A percentile compares a stretch with the other conserved stretches of the same genome.
phyloP scores from a whole-genome alignment of 1,140 invertebrate genomes.

The Nymphalis io region DNA sequence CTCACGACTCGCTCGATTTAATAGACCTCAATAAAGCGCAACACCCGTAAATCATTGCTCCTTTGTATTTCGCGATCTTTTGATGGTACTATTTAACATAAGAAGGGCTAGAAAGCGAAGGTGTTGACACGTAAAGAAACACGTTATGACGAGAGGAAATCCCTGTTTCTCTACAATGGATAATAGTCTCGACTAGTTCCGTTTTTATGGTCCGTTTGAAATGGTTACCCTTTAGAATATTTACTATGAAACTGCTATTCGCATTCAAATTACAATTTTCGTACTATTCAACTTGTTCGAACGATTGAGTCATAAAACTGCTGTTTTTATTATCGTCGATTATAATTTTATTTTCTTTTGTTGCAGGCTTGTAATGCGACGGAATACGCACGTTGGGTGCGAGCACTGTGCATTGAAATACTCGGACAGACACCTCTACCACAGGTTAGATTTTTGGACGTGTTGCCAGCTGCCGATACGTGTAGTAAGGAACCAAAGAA shows the following conservation, averaged over 20 bases:
- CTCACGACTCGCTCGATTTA: constrained; percentile 72
- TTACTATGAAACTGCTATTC: constrained; percentile 38
- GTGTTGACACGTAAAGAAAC: constrained; percentile 75
- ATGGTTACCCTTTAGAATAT: constrained; percentile 32
- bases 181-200: constrained; percentile 44
- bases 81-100: constrained; percentile 70
- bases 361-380: constrained; percentile 76
- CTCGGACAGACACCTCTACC: constrained; percentile 73
- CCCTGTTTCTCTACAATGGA: constrained; percentile 34
- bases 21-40: constrained; percentile 70
- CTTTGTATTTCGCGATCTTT: constrained; percentile 69
- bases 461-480: constrained; percentile 68
- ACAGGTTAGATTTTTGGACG: constrained; percentile 73
- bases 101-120: constrained; percentile 76
- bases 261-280: constrained; percentile 40
- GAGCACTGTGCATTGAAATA: constrained; percentile 74
- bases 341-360: constrained; percentile 47
- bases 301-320: constrained; percentile 37
- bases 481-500: constrained; percentile 65
- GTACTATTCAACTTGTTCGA: constrained; percentile 30
- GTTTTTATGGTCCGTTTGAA: constrained; percentile 30
- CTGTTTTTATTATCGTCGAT: constrained; percentile 21
- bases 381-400: constrained; percentile 74
- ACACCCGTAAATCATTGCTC: constrained; percentile 73
- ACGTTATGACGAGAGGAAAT: constrained; percentile 59